Percentiles rank a stretch among this genome's conserved stretches.
These are phyloP conservation scores for Myioborus miniatus DNA, from an alignment of 2,797 vertebrate genomes.

Conservation along the genomic window DNA sequence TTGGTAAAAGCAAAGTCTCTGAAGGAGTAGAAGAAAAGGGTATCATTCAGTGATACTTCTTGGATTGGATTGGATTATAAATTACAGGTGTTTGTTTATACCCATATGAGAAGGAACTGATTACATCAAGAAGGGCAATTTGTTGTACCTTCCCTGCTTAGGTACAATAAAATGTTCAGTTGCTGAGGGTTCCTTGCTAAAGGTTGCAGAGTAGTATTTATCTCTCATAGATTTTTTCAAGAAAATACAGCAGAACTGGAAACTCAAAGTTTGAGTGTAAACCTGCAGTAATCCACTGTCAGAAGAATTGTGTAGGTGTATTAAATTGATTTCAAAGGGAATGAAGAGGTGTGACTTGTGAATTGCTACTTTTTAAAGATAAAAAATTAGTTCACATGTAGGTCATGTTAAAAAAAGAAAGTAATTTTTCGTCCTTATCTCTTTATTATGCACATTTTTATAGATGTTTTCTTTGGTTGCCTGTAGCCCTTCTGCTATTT, in stretches of 20 bases:
- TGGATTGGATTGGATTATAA: background rate
- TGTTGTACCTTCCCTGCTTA: background rate
- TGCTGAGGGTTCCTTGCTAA: background rate
- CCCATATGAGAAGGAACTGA: background rate
- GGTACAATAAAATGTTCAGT: background rate
- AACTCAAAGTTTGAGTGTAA: background rate
- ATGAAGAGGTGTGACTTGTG: constrained; percentile 26
- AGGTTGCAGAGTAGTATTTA: background rate
- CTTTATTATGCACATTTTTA: background rate
- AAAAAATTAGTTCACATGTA: background rate
- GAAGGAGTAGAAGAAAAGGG: background rate
- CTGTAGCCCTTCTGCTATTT: background rate
- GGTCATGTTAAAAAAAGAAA: constrained; percentile 5
- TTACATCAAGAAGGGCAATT: background rate
- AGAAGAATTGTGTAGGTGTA: background rate
- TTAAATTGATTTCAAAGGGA: constrained; percentile 20
- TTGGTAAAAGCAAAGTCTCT: background rate
- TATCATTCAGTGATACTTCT: background rate
- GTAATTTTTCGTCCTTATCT: background rate
- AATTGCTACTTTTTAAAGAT: constrained; percentile 37
- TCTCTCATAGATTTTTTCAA: background rate
- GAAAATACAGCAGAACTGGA: background rate
- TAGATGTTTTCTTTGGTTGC: background rate
- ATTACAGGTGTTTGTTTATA: background rate
- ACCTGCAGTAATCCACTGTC: background rate